phyloP scores from a whole-genome alignment of 1,140 invertebrate genomes.

The Drosophila setifemur region DNA sequence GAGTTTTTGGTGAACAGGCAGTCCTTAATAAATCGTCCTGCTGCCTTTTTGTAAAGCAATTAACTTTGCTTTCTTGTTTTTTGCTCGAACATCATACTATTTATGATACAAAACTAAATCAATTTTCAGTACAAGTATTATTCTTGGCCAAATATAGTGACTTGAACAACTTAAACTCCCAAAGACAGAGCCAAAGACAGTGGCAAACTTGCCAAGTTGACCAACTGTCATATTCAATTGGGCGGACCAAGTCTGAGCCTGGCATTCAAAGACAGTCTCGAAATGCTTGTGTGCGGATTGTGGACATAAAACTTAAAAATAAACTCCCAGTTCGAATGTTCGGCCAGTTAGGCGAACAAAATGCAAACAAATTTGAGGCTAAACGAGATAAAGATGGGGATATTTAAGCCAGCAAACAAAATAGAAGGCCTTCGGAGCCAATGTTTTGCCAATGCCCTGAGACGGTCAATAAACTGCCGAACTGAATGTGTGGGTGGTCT shows the following conservation, averaged over 20 bases:
- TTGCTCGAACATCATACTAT: not conserved
- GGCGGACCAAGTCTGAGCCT: slow-evolving; percentile 11
- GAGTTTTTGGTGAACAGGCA: not conserved
- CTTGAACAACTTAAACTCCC: slow-evolving; percentile 18
- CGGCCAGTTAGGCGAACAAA: slow-evolving; percentile 38
- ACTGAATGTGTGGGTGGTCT: slow-evolving; percentile 13
- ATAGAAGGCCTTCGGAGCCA: slow-evolving; percentile 26
- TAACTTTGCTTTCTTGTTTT: not conserved
- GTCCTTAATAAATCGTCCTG: no score
- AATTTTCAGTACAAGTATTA: slow-evolving; percentile 26
- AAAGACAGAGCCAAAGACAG: slow-evolving; percentile 4
- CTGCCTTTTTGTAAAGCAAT: not conserved
- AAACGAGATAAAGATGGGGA: slow-evolving; percentile 50
- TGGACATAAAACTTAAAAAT: slow-evolving; percentile 55
- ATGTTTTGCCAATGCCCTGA: slow-evolving; percentile 31
- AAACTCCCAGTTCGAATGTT: slow-evolving; percentile 47
- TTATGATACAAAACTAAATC: slow-evolving; percentile 14
- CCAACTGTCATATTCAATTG: slow-evolving; percentile 49
- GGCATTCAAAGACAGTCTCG: not conserved
- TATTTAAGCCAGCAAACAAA: slow-evolving; percentile 46
- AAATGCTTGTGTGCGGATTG: slow-evolving; percentile 11
- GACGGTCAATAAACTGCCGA: slow-evolving; percentile 50
- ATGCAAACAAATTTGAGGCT: slow-evolving; percentile 48
- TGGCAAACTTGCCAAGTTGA: slow-evolving; percentile 36
- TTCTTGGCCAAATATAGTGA: not conserved